phyloP scores from a whole-genome alignment of 1,140 invertebrate species.

The Pentalonia nigronervosa region DNA sequence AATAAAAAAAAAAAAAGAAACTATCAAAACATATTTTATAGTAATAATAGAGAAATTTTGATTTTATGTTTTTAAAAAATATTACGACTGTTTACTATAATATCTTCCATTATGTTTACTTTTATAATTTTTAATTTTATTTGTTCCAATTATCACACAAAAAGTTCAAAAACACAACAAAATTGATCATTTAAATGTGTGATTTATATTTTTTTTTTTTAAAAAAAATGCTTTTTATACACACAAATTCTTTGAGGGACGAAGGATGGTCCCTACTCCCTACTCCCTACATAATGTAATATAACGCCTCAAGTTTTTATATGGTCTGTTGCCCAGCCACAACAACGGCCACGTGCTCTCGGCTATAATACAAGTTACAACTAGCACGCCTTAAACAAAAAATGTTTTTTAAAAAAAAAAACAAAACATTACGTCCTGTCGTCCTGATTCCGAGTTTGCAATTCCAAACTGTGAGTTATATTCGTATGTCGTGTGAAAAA shows the following conservation, averaged over 20 bases:
- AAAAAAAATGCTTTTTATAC: no score
- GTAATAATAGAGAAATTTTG: background rate
- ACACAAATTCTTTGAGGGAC: background rate
- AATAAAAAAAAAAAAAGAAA: no score
- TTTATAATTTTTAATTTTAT: no score
- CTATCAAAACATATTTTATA: background rate
- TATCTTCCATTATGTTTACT: background rate
- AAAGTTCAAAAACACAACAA: background rate
- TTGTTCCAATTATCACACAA: background rate
- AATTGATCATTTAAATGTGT: background rate
- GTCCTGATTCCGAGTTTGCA: no score
- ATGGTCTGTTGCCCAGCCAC: background rate
- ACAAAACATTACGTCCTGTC: background rate
- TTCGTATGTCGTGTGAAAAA: background rate
- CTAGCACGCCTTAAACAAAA: background rate
- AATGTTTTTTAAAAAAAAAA: background rate
- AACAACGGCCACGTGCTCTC: background rate
- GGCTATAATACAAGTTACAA: background rate
- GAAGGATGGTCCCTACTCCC: background rate
- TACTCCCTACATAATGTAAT: background rate
- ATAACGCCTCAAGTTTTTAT: background rate
- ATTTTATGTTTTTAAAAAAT: background rate
- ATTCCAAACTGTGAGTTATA: background rate
- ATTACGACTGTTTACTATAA: background rate
- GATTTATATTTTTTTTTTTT: no score